A percentile compares a stretch with the other conserved stretches of the same genome.
Conservation (phyloP, 2,888 invertebrate species). For the Sesia apiformis region DNA sequence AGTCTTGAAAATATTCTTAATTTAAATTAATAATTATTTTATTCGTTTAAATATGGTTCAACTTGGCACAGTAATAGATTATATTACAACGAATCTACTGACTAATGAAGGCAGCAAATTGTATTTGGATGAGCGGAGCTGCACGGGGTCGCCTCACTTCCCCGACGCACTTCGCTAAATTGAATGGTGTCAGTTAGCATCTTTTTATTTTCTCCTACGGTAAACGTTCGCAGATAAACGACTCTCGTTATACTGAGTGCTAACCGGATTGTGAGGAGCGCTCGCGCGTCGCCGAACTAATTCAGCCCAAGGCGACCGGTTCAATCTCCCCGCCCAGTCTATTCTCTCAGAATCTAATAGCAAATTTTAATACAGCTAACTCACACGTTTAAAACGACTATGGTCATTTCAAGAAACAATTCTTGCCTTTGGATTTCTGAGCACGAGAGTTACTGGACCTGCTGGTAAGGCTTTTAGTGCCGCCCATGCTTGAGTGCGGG, state of each 20-base stretch:
- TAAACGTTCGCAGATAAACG: conserved; percentile 27
- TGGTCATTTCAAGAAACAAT: too few species aligned
- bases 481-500: conserved; percentile 96
- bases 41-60: too few species aligned
- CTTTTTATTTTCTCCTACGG: conserved; percentile 22
- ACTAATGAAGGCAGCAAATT: conserved; percentile 35
- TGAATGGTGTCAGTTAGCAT: conserved; percentile 30
- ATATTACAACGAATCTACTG: conserved; percentile 14
- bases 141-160: conserved; percentile 16
- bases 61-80: conserved; percentile 5
- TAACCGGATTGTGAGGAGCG: conserved; percentile 21
- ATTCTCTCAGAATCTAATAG: conserved; percentile 5
- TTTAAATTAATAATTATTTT: too few species aligned
- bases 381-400: too few species aligned
- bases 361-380: conserved; percentile 8
- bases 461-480: conserved; percentile 91
- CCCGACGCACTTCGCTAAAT: conserved; percentile 26
- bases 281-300: conserved; percentile 22
- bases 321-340: conserved; percentile 9
- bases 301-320: conserved; percentile 19
- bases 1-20: too few species aligned
- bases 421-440: conserved; percentile 41
- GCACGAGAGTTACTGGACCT: conserved; percentile 82
- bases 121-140: conserved; percentile 19
- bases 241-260: conserved; percentile 26